These are phyloP conservation scores for Chymomyza costata DNA, from an alignment of 1,140 invertebrate genomes.

Conservation along the genomic window DNA sequence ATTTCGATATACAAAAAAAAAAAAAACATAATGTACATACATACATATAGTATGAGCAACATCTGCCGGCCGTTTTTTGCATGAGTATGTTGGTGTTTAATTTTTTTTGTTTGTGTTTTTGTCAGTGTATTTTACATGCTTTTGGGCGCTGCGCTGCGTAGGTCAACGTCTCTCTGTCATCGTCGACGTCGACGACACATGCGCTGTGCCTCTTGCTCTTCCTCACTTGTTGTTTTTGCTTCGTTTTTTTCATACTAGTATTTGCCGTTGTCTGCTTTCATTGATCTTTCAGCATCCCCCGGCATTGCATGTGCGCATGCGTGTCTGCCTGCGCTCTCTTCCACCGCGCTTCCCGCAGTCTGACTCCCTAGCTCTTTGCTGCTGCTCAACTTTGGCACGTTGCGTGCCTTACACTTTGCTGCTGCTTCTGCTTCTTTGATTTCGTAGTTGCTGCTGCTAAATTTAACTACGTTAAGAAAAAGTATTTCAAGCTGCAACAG, in stretches of 20 bases:
- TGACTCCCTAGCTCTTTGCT: no score
- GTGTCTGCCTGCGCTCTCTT: conserved; percentile 3
- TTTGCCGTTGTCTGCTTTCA: conserved; percentile 38
- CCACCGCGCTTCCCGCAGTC: no score
- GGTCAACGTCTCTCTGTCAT: conserved; percentile 43
- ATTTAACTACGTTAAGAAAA: conserved; percentile 52
- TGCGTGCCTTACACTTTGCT: conserved; percentile 53
- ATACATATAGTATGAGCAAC: conserved; percentile 48
- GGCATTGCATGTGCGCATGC: conserved; percentile 40
- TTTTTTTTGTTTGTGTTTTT: conserved; percentile 59
- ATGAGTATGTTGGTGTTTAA: no score
- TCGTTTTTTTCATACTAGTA: not conserved
- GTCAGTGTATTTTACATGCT: conserved; percentile 41
- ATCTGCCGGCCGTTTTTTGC: conserved; percentile 43
- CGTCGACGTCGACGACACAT: conserved; percentile 47
- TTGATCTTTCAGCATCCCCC: conserved; percentile 63
- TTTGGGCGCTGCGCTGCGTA: conserved; percentile 60
- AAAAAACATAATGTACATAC: conserved; percentile 13
- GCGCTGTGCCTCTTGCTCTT: conserved; percentile 19
- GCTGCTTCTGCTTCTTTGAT: conserved; percentile 17
- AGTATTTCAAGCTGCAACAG: conserved; percentile 47
- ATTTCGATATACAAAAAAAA: conserved; percentile 43
- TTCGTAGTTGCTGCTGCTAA: conserved; percentile 65
- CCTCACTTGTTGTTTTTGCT: conserved; percentile 8
- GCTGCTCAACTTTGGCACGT: conserved; percentile 36